Percentiles rank a stretch among this genome's conserved stretches.
phyloP scores from a whole-genome alignment of 2,113 vertebrate genomes.

The Dipodomys merriami region DNA sequence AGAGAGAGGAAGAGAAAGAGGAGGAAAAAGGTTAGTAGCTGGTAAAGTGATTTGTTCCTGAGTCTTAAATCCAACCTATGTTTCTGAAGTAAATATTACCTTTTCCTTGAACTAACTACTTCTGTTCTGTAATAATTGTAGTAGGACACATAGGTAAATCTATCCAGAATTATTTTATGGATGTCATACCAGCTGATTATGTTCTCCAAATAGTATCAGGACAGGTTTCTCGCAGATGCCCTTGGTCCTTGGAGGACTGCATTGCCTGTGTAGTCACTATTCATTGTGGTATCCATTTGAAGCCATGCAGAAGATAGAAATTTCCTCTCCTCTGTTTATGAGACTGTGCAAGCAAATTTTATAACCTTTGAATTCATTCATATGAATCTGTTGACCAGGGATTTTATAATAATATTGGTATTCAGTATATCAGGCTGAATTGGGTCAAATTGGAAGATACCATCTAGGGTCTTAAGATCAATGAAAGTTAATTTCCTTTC shows the following conservation, averaged over 20 bases:
- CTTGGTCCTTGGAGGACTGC: background rate
- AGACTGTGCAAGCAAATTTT: conserved; percentile 15
- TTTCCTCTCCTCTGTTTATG: background rate
- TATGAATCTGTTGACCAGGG: background rate
- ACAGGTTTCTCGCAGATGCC: background rate
- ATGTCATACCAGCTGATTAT: background rate
- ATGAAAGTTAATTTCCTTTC: conserved; percentile 41
- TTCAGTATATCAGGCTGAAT: background rate
- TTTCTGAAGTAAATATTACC: conserved; percentile 34
- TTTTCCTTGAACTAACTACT: conserved; percentile 43
- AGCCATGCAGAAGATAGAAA: background rate
- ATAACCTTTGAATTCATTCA: conserved; percentile 11
- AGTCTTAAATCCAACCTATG: conserved; percentile 23
- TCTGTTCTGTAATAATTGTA: background rate
- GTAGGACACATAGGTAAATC: background rate
- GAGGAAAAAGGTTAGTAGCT: background rate
- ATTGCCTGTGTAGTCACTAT: background rate
- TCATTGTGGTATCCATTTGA: too few species aligned
- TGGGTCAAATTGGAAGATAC: background rate
- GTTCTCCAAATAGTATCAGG: background rate
- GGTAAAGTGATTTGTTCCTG: background rate
- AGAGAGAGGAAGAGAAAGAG: too few species aligned
- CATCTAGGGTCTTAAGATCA: background rate
- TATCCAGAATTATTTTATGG: background rate
- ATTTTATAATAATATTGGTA: background rate